phyloP scores from a whole-genome alignment of 2,113 vertebrate genomes.

The pig (Sus scrofa) region T2T-Sscrofa CM000812.6:281341001-281341500 shows the following conservation, averaged over 20 bases:
- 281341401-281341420: neutral
- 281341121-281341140: too few species aligned
- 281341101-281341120: too few species aligned
- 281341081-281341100: too few species aligned
- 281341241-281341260: neutral
- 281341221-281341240: neutral
- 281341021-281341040: too few species aligned
- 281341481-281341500: conserved; percentile 37
- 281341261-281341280: neutral
- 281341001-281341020: too few species aligned
- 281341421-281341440: conserved; percentile 1
- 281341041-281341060: too few species aligned
- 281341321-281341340: neutral
- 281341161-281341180: conserved; percentile 3
- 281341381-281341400: neutral
- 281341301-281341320: neutral
- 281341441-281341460: neutral
- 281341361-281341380: neutral
- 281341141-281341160: neutral
- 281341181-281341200: neutral
- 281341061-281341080: too few species aligned
- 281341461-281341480: neutral
- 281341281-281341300: neutral
- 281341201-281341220: neutral
- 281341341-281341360: neutral